A percentile compares a stretch with the other conserved stretches of the same genome.
These are phyloP conservation scores for Myathropa florea DNA, from an alignment of 2,888 invertebrate species.

Conservation along the genomic window DNA sequence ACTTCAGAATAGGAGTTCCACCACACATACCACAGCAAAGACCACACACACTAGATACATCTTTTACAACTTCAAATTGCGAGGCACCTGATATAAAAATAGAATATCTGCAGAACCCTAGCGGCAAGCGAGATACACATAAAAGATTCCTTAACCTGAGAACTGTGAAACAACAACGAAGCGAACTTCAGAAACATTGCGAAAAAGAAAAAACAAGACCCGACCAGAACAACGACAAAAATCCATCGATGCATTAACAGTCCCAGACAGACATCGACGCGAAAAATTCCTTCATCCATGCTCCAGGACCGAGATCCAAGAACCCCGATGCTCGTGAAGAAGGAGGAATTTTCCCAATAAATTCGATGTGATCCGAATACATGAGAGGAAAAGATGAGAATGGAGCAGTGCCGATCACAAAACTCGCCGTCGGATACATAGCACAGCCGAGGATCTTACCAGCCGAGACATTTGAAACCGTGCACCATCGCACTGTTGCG, in stretches of 20 bases:
- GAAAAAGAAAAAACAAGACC: slow-evolving; percentile 4
- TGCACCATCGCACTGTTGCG: slow-evolving; percentile 60
- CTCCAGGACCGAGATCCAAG: slow-evolving; percentile 34
- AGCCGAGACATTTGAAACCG: slow-evolving; percentile 58
- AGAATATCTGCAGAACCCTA: slow-evolving; percentile 40
- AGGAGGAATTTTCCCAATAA: slow-evolving; percentile 53
- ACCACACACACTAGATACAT: slow-evolving; percentile 50
- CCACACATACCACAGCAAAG: slow-evolving; percentile 1
- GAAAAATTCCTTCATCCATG: slow-evolving; percentile 60
- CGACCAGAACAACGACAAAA: slow-evolving; percentile 52
- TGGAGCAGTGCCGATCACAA: slow-evolving; percentile 53
- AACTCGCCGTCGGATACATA: slow-evolving; percentile 64
- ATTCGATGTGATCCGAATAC: slow-evolving; percentile 63
- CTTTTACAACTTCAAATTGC: slow-evolving; percentile 39
- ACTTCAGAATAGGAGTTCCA: not conserved
- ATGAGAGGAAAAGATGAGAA: slow-evolving; percentile 47
- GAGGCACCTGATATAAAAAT: slow-evolving; percentile 47
- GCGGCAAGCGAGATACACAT: slow-evolving; percentile 43
- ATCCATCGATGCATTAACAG: slow-evolving; percentile 69
- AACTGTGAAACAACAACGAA: slow-evolving; percentile 35
- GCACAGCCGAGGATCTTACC: slow-evolving; percentile 45
- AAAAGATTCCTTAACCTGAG: slow-evolving; percentile 53
- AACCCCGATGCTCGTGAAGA: not conserved
- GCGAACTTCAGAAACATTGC: not conserved
- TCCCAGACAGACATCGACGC: slow-evolving; percentile 67